Evolutionary conservation across 2,113 vertebrate species (phyloP).

Genomic region (Bubo bubo): DNA sequence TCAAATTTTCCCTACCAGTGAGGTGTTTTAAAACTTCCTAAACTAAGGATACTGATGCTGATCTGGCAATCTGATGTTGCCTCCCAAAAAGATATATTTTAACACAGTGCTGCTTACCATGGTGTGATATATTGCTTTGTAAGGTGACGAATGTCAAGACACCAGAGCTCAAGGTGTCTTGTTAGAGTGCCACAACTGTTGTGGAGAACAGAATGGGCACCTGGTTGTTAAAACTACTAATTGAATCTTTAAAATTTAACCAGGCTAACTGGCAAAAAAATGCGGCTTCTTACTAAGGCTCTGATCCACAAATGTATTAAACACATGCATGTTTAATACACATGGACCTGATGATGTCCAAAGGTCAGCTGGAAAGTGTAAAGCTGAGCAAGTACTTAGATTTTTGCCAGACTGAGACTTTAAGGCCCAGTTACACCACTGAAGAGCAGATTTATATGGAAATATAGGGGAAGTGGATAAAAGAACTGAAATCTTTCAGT

Average conservation of each 20-base stretch:
- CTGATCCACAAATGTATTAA: not conserved
- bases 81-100: not conserved
- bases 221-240: not conserved
- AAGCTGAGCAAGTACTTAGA: not conserved
- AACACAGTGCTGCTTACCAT: not conserved
- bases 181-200: not conserved
- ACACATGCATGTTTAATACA: not conserved
- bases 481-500: not conserved
- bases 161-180: not conserved
- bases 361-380: not conserved
- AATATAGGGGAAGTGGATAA: not conserved
- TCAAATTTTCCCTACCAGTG: not conserved
- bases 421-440: not conserved
- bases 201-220: not conserved
- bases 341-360: not conserved
- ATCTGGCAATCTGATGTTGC: not conserved
- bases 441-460: not conserved
- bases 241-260: not conserved
- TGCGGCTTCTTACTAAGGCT: not conserved
- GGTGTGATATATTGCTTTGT: accelerated
- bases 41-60: not conserved
- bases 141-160: not conserved
- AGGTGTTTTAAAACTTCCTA: not conserved
- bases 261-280: not conserved
- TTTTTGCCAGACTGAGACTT: not conserved